Percentiles rank a stretch among this genome's conserved stretches.
These are phyloP conservation scores for Diploptera punctata DNA, from an alignment of 2,888 invertebrate genomes.

Conservation along the genomic window DNA sequence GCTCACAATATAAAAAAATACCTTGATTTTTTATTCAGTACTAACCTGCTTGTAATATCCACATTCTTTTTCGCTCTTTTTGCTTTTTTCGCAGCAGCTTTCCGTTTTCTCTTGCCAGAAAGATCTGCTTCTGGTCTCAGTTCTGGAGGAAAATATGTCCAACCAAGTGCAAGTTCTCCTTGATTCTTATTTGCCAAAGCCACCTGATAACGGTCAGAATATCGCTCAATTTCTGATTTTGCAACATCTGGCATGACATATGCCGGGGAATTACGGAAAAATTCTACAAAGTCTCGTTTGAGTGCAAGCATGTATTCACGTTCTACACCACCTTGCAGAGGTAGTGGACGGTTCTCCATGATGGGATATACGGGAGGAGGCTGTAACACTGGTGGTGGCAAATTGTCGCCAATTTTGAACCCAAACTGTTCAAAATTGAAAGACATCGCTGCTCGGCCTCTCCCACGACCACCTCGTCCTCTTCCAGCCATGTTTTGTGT, in stretches of 20 bases:
- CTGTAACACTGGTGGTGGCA: conserved; percentile 53
- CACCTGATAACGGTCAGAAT: conserved; percentile 55
- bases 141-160: conserved; percentile 47
- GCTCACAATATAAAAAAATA: too few species aligned
- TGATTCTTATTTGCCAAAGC: conserved; percentile 45
- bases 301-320: conserved; percentile 55
- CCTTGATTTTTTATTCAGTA: too few species aligned
- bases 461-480: conserved; percentile 50
- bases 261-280: conserved; percentile 52
- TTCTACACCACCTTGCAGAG: conserved; percentile 50
- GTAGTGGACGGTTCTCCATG: conserved; percentile 57
- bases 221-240: conserved; percentile 53
- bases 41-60: conserved; percentile 39
- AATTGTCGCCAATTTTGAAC: conserved; percentile 52
- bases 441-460: conserved; percentile 51
- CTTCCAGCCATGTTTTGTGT: conserved; percentile 47
- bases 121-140: conserved; percentile 43
- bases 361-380: conserved; percentile 57
- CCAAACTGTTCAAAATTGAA: conserved; percentile 55
- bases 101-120: conserved; percentile 31
- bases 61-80: conserved; percentile 43
- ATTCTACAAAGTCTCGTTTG: conserved; percentile 52
- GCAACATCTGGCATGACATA: conserved; percentile 48
- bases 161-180: conserved; percentile 41
- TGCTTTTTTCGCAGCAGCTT: not conserved